Percentiles rank a stretch among this genome's conserved stretches.
phyloP scores from a whole-genome alignment of 2,797 vertebrate genomes.

The Muraenolepis orangiensis region DNA sequence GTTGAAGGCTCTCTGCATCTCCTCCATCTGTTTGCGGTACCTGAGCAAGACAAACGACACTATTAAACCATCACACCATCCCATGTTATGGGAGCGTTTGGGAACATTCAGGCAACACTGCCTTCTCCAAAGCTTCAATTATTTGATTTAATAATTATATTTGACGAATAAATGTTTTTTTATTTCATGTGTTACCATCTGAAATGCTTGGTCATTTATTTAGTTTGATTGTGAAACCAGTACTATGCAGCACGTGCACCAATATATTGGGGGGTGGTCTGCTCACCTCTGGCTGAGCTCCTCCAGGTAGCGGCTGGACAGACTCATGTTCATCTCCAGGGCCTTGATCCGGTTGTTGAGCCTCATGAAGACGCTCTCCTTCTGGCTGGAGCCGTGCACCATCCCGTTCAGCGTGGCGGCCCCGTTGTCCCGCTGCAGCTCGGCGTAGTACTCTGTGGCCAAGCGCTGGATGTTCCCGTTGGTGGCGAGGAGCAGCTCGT shows the following conservation, averaged over 20 bases:
- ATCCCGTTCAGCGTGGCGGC: constrained; percentile 63
- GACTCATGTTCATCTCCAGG: constrained; percentile 98
- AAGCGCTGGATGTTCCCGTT: constrained; percentile 76
- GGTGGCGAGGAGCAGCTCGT: constrained; percentile 79
- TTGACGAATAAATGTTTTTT: not conserved
- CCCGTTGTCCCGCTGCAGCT: constrained; percentile 89
- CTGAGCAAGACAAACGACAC: constrained; percentile 61
- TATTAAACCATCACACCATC: not conserved
- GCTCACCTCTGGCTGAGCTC: constrained; percentile 94
- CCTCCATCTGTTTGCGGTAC: constrained; percentile 99
- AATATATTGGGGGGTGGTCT: not conserved
- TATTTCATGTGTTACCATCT: not conserved
- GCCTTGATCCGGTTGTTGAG: constrained; percentile 98
- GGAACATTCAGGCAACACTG: not conserved
- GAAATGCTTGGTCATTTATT: not conserved
- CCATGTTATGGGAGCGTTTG: not conserved
- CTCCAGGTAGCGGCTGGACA: constrained; percentile 95
- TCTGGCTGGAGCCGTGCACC: constrained; percentile 94
- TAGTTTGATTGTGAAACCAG: not conserved
- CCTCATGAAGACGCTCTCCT: constrained; percentile 98
- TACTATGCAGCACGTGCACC: not conserved
- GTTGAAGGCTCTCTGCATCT: constrained; percentile 99
- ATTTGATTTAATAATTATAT: not conserved
- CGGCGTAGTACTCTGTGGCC: constrained; percentile 95
- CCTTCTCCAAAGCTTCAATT: not conserved